Conservation (phyloP, 2,797 vertebrate genomes). For the Siniperca undulata region DNA sequence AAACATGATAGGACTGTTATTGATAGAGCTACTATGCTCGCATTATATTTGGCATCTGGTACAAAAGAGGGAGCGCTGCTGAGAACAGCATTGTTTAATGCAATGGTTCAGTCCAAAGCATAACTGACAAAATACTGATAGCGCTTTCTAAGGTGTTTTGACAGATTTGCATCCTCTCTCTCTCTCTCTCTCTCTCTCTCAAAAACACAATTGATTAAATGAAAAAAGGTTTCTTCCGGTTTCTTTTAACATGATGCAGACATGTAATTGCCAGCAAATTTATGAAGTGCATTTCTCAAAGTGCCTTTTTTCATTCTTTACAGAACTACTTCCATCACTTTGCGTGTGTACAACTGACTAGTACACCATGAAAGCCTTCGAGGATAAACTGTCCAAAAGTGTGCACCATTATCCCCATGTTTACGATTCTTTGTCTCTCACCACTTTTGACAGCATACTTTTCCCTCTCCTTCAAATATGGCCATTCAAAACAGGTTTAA, state of each 20-base stretch:
- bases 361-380: background rate
- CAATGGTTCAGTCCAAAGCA: background rate
- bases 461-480: background rate
- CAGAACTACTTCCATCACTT: background rate
- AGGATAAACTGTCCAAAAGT: background rate
- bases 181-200: background rate
- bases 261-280: too few relatives aligned
- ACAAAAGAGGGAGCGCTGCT: background rate
- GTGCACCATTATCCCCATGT: background rate
- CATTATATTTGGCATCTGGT: slow-evolving; percentile 18
- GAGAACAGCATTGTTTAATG: background rate
- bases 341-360: background rate
- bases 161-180: background rate
- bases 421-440: background rate
- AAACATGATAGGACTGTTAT: background rate
- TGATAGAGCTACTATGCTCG: background rate
- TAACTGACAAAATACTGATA: background rate
- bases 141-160: background rate
- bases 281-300: too few relatives aligned
- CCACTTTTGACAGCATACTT: background rate
- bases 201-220: background rate
- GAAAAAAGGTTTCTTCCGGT: too few relatives aligned
- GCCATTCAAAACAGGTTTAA: background rate
- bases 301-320: background rate
- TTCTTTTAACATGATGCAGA: too few relatives aligned